These are phyloP conservation scores for Sinocyclocheilus grahami DNA, from an alignment of 2,113 vertebrate genomes.

Conservation along the genomic window DNA sequence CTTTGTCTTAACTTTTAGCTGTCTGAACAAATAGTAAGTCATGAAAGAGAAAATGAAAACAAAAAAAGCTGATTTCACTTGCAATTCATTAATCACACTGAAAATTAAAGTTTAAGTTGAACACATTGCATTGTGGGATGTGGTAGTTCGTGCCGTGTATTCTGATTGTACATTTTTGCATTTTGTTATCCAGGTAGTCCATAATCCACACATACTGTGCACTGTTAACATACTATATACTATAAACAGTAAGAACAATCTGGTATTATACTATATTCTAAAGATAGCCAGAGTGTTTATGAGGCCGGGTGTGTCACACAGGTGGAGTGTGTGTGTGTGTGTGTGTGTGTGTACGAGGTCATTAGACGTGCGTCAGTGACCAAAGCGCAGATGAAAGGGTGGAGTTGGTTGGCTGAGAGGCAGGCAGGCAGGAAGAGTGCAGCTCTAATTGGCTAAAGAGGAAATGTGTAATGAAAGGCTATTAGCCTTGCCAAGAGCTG, in stretches of 20 bases:
- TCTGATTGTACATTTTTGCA: neutral
- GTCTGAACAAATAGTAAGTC: no score
- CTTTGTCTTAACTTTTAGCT: no score
- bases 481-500: slow-evolving; percentile 27
- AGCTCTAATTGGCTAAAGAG: slow-evolving; percentile 40
- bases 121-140: no score
- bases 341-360: neutral
- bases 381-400: slow-evolving; percentile 37
- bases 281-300: neutral
- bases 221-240: neutral
- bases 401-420: slow-evolving; percentile 30
- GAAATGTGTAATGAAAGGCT: slow-evolving; percentile 64
- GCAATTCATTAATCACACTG: no score
- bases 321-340: neutral
- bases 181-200: neutral
- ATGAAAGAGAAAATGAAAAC: no score
- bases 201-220: neutral
- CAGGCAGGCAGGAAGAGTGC: slow-evolving; percentile 12
- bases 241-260: neutral
- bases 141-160: no score
- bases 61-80: no score
- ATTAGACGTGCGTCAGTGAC: slow-evolving; percentile 36
- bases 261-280: neutral
- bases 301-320: neutral
- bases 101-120: no score